phyloP scores from a whole-genome alignment of 53 echinoderm and acorn worm genomes.

The Echinarachnius parma region DNA sequence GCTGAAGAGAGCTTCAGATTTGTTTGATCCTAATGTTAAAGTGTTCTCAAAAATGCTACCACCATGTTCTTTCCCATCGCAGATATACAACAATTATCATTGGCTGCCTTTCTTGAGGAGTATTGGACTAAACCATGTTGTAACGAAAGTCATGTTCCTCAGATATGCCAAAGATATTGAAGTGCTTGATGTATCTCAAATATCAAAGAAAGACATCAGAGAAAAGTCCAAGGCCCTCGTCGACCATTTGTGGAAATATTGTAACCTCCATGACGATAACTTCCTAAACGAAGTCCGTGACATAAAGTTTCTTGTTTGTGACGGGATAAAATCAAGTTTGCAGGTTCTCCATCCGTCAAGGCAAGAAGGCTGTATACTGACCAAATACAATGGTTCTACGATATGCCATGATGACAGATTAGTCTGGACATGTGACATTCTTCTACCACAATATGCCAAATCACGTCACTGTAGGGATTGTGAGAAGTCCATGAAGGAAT shows the following conservation, averaged over 20 bases:
- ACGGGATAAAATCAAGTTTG: not conserved
- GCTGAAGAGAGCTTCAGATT: not conserved
- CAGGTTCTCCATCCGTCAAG: not conserved
- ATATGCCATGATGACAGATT: not conserved
- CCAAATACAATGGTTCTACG: conserved; percentile 3
- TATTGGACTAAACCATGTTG: conserved; percentile 10
- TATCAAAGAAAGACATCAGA: not conserved
- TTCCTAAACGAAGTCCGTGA: not conserved
- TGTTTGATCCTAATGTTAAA: conserved; percentile 5
- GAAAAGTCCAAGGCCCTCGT: conserved; percentile 5
- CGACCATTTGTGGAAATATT: not conserved
- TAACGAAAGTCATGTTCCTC: conserved; percentile 10
- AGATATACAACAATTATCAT: not conserved
- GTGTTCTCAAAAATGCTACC: not conserved
- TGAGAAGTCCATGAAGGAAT: not conserved
- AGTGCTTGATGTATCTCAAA: no score
- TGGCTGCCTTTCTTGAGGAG: conserved; percentile 12
- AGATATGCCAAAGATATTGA: conserved; percentile 6
- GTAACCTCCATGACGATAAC: conserved; percentile 7
- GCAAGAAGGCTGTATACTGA: not conserved
- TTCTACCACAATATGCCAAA: not conserved
- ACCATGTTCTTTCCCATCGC: not conserved
- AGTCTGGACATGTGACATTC: not conserved
- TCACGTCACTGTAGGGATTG: not conserved
- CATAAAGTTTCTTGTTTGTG: conserved; percentile 18